phyloP scores from a whole-genome alignment of 2,797 vertebrate genomes.

The Emydoidea blandingii region DNA sequence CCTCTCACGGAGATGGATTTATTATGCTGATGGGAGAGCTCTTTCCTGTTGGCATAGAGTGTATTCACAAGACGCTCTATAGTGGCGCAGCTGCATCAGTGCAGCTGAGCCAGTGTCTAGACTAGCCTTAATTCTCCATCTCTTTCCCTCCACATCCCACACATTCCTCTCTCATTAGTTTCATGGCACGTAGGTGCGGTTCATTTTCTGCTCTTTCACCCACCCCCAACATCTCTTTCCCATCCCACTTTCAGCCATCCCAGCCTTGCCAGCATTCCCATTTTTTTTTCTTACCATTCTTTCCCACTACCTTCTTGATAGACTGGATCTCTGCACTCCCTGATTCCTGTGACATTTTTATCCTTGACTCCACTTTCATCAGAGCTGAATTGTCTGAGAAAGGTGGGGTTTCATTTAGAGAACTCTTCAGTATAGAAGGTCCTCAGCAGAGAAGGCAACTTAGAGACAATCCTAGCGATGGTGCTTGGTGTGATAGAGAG shows the following conservation, averaged over 20 bases:
- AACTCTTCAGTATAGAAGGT: not conserved
- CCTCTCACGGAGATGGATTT: no score
- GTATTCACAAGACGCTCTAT: not conserved
- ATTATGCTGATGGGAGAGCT: no score
- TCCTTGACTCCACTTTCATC: not conserved
- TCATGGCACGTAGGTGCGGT: not conserved
- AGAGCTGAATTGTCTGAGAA: not conserved
- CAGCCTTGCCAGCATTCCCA: not conserved
- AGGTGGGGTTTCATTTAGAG: not conserved
- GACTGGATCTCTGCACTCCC: not conserved
- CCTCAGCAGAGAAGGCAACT: not conserved
- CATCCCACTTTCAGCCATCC: not conserved
- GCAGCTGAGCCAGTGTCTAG: not conserved
- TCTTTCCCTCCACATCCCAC: not conserved
- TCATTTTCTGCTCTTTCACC: slow-evolving; percentile 6
- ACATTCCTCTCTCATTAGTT: not conserved
- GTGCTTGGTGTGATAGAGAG: not conserved
- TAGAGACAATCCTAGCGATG: not conserved
- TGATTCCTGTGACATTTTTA: not conserved
- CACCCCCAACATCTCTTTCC: not conserved
- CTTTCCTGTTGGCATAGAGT: no score
- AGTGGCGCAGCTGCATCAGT: not conserved
- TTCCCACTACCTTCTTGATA: slow-evolving; percentile 4
- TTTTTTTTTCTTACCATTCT: slow-evolving; percentile 20
- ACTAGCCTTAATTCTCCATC: not conserved